Evolutionary conservation across 2,113 vertebrate genomes (phyloP).

Genomic region (Chloropsis cyanopogon): DNA sequence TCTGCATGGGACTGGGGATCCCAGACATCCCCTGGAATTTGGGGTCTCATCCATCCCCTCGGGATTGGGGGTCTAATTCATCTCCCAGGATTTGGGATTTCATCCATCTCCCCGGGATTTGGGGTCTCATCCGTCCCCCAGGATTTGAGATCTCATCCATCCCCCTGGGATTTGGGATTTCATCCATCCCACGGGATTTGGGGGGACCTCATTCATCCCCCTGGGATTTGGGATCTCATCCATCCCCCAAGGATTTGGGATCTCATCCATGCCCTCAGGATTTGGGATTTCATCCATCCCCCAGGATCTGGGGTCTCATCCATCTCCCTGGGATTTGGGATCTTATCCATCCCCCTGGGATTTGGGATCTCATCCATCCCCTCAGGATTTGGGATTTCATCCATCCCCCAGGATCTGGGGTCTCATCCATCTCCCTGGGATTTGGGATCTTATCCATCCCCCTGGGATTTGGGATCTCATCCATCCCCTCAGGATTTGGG

Average conservation of each 20-base stretch:
- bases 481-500: too few species aligned
- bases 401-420: too few species aligned
- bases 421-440: too few species aligned
- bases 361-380: too few species aligned
- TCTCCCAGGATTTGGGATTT: neutral
- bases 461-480: too few species aligned
- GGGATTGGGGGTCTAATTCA: neutral
- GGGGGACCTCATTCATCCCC: neutral
- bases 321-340: too few species aligned
- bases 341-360: too few species aligned
- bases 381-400: too few species aligned
- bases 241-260: too few species aligned
- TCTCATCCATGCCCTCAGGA: too few species aligned
- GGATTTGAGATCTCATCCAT: neutral
- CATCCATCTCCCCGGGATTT: neutral
- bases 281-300: neutral
- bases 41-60: neutral
- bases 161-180: neutral
- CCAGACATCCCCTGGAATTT: neutral
- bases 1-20: accelerated
- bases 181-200: neutral
- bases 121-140: neutral
- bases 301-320: neutral
- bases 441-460: too few species aligned
- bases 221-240: too few species aligned